These are phyloP conservation scores for Oeneis ivallda DNA, from an alignment of 2,888 invertebrate species.

Conservation along the genomic window DNA sequence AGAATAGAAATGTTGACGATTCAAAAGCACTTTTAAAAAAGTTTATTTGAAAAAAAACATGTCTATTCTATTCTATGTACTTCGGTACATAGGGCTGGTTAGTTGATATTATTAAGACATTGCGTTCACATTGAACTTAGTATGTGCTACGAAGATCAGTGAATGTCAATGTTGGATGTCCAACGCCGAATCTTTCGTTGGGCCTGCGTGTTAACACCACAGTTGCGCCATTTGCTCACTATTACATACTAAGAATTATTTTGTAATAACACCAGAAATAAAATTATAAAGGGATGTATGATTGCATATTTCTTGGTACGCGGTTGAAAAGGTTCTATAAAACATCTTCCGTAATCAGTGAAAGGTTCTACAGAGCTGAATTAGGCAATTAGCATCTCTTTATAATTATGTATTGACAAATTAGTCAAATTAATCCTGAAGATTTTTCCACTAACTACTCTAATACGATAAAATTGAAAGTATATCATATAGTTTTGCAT, in stretches of 20 bases:
- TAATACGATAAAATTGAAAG: constrained; percentile 5
- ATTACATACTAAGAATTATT: too few relatives aligned
- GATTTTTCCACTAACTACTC: background rate
- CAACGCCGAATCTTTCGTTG: too few relatives aligned
- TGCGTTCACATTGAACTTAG: too few relatives aligned
- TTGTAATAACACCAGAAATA: background rate
- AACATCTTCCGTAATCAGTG: background rate
- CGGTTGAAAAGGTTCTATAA: background rate
- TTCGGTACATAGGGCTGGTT: too few relatives aligned
- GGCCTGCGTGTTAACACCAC: too few relatives aligned
- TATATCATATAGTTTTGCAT: constrained; percentile 30
- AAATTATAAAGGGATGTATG: background rate
- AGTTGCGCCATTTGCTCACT: background rate
- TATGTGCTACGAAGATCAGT: too few relatives aligned
- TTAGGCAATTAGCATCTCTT: background rate
- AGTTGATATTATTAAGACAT: too few relatives aligned
- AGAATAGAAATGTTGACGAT: too few relatives aligned
- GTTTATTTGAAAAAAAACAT: too few relatives aligned
- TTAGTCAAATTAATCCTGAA: background rate
- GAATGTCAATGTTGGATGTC: too few relatives aligned
- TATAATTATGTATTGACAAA: background rate
- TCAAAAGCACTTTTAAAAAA: too few relatives aligned
- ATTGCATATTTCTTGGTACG: background rate
- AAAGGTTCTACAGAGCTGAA: background rate
- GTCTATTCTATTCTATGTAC: too few relatives aligned